These are phyloP conservation scores for Drosophila peninsularis DNA, from an alignment of 2,888 invertebrate species.

Conservation along the genomic window DNA sequence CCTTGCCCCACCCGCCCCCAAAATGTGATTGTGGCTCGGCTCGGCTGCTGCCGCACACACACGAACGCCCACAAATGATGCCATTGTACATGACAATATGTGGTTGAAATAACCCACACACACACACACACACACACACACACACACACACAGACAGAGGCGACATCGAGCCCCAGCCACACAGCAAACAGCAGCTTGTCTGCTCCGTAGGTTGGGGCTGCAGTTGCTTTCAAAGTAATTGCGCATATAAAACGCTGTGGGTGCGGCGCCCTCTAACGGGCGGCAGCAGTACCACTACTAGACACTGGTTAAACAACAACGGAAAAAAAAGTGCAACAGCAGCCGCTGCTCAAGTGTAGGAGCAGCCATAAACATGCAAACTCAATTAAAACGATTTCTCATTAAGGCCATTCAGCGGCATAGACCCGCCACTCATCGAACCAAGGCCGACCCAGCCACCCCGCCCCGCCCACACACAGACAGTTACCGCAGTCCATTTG, in stretches of 20 bases:
- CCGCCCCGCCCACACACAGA: not conserved
- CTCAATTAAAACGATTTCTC: conserved; percentile 82
- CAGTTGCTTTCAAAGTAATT: conserved; percentile 74
- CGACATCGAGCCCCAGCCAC: not conserved
- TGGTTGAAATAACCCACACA: conserved; percentile 41
- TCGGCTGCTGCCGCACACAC: conserved; percentile 24
- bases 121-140: not conserved
- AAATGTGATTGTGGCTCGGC: conserved; percentile 43
- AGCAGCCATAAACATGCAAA: conserved; percentile 81
- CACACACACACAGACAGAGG: not conserved
- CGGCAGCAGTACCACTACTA: not conserved
- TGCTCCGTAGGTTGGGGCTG: not conserved
- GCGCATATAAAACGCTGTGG: conserved; percentile 47
- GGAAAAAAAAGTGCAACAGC: conserved; percentile 42
- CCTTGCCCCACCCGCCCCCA: conserved; percentile 37
- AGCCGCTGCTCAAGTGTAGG: conserved; percentile 56
- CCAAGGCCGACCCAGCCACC: not conserved
- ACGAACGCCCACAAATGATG: conserved; percentile 67
- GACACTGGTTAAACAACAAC: conserved; percentile 2
- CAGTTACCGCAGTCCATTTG: conserved; percentile 3
- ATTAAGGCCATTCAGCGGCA: conserved; percentile 69
- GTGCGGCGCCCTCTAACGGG: conserved; percentile 4
- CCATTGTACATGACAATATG: conserved; percentile 77
- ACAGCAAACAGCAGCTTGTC: not conserved
- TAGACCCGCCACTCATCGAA: conserved; percentile 27